These are phyloP conservation scores for Neosalanx taihuensis DNA, from an alignment of 2,797 vertebrate species.

Conservation along the genomic window DNA sequence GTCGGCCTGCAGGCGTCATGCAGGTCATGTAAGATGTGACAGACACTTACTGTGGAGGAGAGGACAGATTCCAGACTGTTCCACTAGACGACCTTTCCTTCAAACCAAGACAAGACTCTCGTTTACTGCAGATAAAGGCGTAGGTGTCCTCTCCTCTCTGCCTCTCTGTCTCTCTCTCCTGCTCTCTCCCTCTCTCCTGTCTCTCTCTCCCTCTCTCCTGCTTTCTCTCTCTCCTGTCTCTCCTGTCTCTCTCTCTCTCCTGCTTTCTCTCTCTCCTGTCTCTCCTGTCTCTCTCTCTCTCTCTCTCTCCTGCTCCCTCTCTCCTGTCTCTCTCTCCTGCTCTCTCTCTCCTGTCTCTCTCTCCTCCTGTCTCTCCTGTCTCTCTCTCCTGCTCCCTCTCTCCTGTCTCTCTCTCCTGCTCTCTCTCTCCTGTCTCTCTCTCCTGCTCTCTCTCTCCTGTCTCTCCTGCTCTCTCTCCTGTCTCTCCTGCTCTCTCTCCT, in stretches of 20 bases:
- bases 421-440: slow-evolving; percentile 34
- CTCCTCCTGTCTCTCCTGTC: neutral
- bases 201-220: slow-evolving; percentile 25
- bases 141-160: slow-evolving; percentile 51
- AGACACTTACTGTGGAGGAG: slow-evolving; percentile 11
- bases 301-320: too few relatives aligned
- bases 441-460: slow-evolving; percentile 18
- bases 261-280: too few relatives aligned
- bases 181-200: slow-evolving; percentile 20
- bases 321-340: too few relatives aligned
- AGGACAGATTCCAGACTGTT: slow-evolving; percentile 31
- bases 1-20: neutral
- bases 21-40: neutral
- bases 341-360: too few relatives aligned
- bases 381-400: slow-evolving; percentile 12
- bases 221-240: too few relatives aligned
- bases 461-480: slow-evolving; percentile 15
- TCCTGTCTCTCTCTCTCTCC: too few relatives aligned
- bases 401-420: slow-evolving; percentile 26
- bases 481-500: slow-evolving; percentile 27
- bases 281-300: too few relatives aligned
- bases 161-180: slow-evolving; percentile 25
- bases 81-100: slow-evolving; percentile 46
- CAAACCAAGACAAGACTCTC: slow-evolving; percentile 54
- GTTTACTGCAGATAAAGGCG: slow-evolving; percentile 54